Base-by-base conservation (phyloP, 2,113 vertebrate genomes). In the Stictonetta naevosa region DNA sequence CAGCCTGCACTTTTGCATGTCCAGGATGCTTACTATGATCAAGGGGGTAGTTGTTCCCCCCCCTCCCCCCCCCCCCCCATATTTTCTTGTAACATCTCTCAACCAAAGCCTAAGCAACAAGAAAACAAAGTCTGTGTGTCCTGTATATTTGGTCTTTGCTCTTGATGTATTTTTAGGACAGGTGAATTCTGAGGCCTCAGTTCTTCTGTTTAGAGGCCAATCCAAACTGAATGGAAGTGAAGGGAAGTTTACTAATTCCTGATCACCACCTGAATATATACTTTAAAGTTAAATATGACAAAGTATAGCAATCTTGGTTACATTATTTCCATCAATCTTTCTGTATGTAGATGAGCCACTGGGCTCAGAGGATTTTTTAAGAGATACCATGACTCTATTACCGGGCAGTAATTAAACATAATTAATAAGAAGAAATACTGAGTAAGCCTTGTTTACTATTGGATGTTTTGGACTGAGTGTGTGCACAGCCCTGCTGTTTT, bases 191-290 rank as follows among this genome's bases (percentile, higher is more conserved):
- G 56, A n/a, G 22, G 11, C 6, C 50, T 74, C 62, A 14, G 36
- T 69, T 42, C 8, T 82, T 87, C 33, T 88, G 3, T 66, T 86
- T 63, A 46, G 10, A n/a, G 18, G 11, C 31, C 56, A 26, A 76
- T 72, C 13, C 22, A 89, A 92, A 84, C 3, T 4, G 63, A 74
- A 74, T n/a, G 4, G 46, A 77, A 63, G 44, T 1, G 12, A 20
- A 56, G 16, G 6, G 8, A 40, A 56, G 2, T 15, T 85, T 34
- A 29, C 19, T 40, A 31, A 20, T 74, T 53, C 5, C 38, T 23
- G 19, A 17, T 6, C 8, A 21, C 2, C 8, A 1, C 8, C 2
- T 3, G 19, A 38, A 19, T 29, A 58, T 7, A 13, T n/a, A 7
- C 33, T 83, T 85, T 77, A 29, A 44, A 76, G 11, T 14, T 69